Evolutionary conservation across 2,797 vertebrate genomes (phyloP), one percentile per base, ranked within the genome.

Genomic region (Jordanella pulchra): DNA sequence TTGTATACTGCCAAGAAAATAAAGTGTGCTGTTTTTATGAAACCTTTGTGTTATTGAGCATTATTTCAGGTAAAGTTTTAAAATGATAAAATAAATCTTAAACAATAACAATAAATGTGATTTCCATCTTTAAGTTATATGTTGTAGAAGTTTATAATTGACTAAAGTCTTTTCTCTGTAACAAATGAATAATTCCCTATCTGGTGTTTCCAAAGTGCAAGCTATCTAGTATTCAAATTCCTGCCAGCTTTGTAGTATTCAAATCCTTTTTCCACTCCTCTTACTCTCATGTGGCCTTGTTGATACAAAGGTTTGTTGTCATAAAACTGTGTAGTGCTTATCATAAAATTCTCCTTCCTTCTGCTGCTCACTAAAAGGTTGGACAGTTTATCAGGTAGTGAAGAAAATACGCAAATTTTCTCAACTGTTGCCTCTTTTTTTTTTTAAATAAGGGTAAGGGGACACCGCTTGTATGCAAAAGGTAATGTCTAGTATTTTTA

Each of bases 1-100:
- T 95, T 94, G 74, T 90, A 93, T 95, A 96, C 96, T 98, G 96
- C 97, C 96, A 95, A 96, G 94, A 95, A 95, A 98, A 97, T 97
- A 99, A 98, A 98, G 96, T 95, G 95, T 97, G 94, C 88, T 84
- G 73, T 90, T 93, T 94, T 93, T 93, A 90, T 83, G 81, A 91
- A 69, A 81, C 39, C 12, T 61, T 51, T 95, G 92, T 93, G 95
- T 90, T 90, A 92, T 94, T n/a, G 32, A 39, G n/a, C 44, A 25
- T 67, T 42, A 55, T 28, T 55, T 68, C 5, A 14, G n/a, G 9
- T 10, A n/a, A 1, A 53, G 3, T 1, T 35, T 60, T 35, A 4
- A 35, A 35, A 10, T 60, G 32, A 11, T 35, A 14, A 2, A 1
- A 2, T n/a, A 48, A 28, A 11, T n/a, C n/a, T 67, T 15, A 35